Evolutionary conservation across 2,113 vertebrate species (phyloP), one percentile per base, ranked within the genome.

Genomic region (Gila orcuttii): DNA sequence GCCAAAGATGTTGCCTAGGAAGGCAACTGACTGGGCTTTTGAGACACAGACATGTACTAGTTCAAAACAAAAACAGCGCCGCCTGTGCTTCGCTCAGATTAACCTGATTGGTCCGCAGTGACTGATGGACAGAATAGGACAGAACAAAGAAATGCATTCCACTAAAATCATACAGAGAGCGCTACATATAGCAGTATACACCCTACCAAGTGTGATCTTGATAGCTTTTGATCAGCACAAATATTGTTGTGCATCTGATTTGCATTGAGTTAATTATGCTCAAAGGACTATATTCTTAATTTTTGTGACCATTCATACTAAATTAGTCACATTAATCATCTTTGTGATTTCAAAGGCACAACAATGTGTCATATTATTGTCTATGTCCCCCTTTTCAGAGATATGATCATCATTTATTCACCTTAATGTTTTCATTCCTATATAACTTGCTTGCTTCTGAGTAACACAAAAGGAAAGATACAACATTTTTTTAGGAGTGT

Each of bases 51-150:
- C 77, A 73, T 21, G 89, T 64, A 28, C 28, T 28, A 28, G 39
- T 80, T 86, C 79, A 66, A 81, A 81, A 81, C 79, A 81, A 66
- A 50, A 81, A 81, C 79, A 66, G 89, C 62, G 84, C 91, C 93
- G 92, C 92, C 93, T 79, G 23, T 28, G 3, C 3, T 4, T 19
- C 55, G 42, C 74, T 9, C 64, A 50, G 11, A 11, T 7, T 71
- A 33, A 5, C 8, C 42, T 60, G 86, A 93, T 94, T 94, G 93
- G 93, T 84, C 86, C 86, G 89, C 92, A 93, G 85, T 87, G 82
- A 87, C 92, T 89, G 31, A 83, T 21, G 33, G 42, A 39, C 74
- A 75, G 21, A 79, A 59, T 64, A 47, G 8, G 39, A 59, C 50
- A 80, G 60, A 81, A 82, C 80, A 81, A 82, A 64, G 52, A 55